A percentile compares a stretch with the other conserved stretches of the same genome.
Evolutionary conservation across 2,797 vertebrate species (phyloP).

Genomic region (Brachyrhaphis roseni): DNA sequence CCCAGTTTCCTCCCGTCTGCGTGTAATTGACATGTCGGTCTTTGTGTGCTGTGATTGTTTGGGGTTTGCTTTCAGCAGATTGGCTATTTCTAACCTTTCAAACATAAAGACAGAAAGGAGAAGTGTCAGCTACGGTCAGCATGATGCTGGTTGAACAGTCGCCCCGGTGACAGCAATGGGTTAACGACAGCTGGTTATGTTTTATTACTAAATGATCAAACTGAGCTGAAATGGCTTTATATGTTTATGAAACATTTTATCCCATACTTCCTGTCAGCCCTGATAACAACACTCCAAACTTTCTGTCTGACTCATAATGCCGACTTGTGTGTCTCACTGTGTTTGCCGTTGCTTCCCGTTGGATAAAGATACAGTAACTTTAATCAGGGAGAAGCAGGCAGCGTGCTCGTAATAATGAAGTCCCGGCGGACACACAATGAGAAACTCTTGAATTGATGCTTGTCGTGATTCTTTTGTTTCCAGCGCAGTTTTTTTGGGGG

Average conservation of each 20-base stretch:
- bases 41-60: neutral
- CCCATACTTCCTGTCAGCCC: neutral
- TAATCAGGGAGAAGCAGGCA: constrained; percentile 42
- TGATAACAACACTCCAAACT: neutral
- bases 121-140: neutral
- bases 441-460: constrained; percentile 27
- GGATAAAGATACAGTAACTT: constrained; percentile 30
- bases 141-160: neutral
- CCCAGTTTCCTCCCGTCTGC: neutral
- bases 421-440: constrained; percentile 45
- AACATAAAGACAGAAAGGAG: neutral
- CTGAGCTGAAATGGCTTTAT: neutral
- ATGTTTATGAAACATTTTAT: neutral
- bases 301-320: neutral
- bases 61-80: neutral
- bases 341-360: constrained; percentile 15
- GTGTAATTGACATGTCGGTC: neutral
- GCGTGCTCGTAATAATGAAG: constrained; percentile 44
- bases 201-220: neutral
- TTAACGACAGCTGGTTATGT: neutral
- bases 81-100: neutral
- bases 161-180: neutral
- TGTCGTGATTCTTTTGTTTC: constrained; percentile 53
- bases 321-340: constrained; percentile 1
- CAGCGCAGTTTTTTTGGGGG: constrained; percentile 33